Evolutionary conservation across 2,113 vertebrate species (phyloP).

Genomic region (Notothenia coriiceps): DNA sequence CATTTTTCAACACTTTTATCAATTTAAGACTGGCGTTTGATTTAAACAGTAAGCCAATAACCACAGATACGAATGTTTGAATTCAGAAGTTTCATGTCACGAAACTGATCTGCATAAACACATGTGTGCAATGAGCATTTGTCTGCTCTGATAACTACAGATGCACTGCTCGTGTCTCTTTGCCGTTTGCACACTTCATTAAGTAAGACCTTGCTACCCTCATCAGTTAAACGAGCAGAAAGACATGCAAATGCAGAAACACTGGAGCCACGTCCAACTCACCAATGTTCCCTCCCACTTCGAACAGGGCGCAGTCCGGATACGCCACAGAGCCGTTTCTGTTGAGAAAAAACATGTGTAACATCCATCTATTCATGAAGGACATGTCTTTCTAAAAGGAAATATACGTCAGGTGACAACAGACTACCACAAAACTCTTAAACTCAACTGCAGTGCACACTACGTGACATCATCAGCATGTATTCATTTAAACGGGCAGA

Average conservation of each 20-base stretch:
- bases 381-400: neutral
- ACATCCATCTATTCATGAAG: neutral
- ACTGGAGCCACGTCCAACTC: constrained; percentile 57
- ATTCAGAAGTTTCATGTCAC: neutral
- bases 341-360: constrained; percentile 13
- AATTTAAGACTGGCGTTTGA: neutral
- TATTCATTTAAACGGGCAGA: no score
- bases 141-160: constrained; percentile 80
- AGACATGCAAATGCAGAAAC: constrained; percentile 70
- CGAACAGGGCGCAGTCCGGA: constrained; percentile 84
- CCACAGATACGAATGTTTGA: neutral
- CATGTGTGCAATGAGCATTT: constrained; percentile 70
- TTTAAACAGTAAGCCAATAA: neutral
- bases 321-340: constrained; percentile 81
- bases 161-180: constrained; percentile 57
- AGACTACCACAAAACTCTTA: neutral
- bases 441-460: neutral
- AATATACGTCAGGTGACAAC: neutral
- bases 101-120: neutral
- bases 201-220: constrained; percentile 52
- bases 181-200: constrained; percentile 57
- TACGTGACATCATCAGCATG: neutral
- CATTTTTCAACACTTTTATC: neutral
- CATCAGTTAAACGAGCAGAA: constrained; percentile 72
- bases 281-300: constrained; percentile 92